Evolutionary conservation across 1,140 invertebrate species (phyloP).

Genomic region (Pseudomyrmex pallidus): DNA sequence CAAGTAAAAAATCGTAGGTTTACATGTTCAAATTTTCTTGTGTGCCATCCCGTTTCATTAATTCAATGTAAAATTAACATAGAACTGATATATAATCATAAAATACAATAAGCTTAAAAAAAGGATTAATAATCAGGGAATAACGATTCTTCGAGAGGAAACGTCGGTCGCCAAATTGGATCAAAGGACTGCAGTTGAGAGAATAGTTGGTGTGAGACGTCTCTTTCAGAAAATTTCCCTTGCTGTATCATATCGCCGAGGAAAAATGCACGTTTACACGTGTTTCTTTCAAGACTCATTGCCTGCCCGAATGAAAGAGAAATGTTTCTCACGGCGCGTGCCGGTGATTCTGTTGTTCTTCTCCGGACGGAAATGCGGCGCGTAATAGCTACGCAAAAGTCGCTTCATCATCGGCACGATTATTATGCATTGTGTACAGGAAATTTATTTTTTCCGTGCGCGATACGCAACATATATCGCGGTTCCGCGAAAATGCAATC

Average conservation of each 20-base stretch:
- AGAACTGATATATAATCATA: neutral
- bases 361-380: conserved; percentile 16
- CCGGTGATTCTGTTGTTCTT: conserved; percentile 63
- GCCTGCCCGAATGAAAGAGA: conserved; percentile 67
- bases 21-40: too few relatives aligned
- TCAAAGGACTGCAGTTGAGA: neutral
- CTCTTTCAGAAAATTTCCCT: too few relatives aligned
- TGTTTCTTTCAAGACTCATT: conserved; percentile 56
- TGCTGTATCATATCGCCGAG: conserved; percentile 14
- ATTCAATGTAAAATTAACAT: too few relatives aligned
- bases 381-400: conserved; percentile 45
- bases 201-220: neutral
- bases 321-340: conserved; percentile 67
- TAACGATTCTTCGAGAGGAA: neutral
- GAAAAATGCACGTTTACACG: conserved; percentile 42
- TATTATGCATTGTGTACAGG: conserved; percentile 52
- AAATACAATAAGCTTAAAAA: neutral
- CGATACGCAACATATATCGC: neutral
- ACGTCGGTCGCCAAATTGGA: neutral
- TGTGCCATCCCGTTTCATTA: too few relatives aligned
- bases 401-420: conserved; percentile 45
- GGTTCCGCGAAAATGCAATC: neutral
- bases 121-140: too few relatives aligned
- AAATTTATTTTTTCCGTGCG: conserved; percentile 34
- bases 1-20: too few relatives aligned